Base-by-base conservation (phyloP, 2,113 vertebrate genomes). In the Vidua chalybeata region DNA sequence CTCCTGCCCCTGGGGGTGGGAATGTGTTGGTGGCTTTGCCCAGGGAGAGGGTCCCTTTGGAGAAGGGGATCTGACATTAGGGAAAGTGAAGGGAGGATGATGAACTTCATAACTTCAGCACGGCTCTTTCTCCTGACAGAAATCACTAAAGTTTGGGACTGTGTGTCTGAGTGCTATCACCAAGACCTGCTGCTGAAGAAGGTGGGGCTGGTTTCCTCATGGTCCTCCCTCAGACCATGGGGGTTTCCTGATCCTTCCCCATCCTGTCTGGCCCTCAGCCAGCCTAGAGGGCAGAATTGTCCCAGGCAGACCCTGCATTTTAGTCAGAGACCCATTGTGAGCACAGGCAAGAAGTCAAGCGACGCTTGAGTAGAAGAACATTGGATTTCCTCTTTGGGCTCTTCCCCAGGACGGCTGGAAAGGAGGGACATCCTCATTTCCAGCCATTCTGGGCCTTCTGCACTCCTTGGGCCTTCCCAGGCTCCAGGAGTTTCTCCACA, bases 321-420 rank as follows among this genome's bases (percentile, higher is more conserved):
- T 76, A 58, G 16, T n/a, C 45, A 46, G 33, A 87, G 8, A 54
- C 39, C 14, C 15, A 6, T 12, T 59, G 52, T 15, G 41, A 61
- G n/a, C 2, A 2, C n/a, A 41, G 78, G 39, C 30, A 61, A 39
- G 41, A 39, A 58, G 31, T 23, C 33, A 33, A 52, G 37, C 0
- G 0, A 15, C 0, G 0, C 24, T 41, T 27, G 41, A 69, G 15
- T 46, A 26, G 15, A 51, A 61, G 20, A 41, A 43, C 2, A 1
- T 5, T 35, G 48, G 41, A 35, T 62, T 83, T 62, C 30, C 41
- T 48, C n/a, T 67, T 67, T 31, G 33, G 68, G 74, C 13, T 37
- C 45, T 74, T 67, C 28, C 15, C 12, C 61, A 52, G 37, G 31
- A 23, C 19, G 27, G 6, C 43, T 73, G 67, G 31, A 35, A 58